Conservation (phyloP, 2,797 vertebrate species). For the Lutjanus argentimaculatus region DNA sequence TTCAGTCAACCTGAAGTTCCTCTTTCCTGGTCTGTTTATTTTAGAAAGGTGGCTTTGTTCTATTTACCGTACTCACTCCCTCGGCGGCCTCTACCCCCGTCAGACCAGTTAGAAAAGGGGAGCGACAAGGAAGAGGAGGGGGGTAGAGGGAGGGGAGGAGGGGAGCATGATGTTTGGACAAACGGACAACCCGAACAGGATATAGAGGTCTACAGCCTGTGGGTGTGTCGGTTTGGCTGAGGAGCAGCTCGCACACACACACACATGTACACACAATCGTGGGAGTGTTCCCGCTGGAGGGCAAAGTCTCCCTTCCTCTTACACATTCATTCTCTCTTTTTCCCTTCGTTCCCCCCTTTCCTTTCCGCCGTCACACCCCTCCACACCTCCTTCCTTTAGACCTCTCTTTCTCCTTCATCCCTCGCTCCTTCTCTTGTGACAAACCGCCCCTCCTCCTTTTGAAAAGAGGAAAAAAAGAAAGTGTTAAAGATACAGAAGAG, state of each 20-base stretch:
- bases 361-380: conserved; percentile 74
- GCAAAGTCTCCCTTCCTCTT: conserved; percentile 87
- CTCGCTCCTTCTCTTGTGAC: conserved; percentile 71
- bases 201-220: conserved; percentile 87
- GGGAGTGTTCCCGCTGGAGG: conserved; percentile 86
- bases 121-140: conserved; percentile 39
- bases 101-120: conserved; percentile 78
- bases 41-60: conserved; percentile 84
- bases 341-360: conserved; percentile 61
- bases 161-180: conserved; percentile 83
- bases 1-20: conserved; percentile 70
- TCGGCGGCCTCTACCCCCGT: conserved; percentile 66
- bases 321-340: conserved; percentile 76
- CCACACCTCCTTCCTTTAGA: conserved; percentile 75
- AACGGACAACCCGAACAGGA: conserved; percentile 87
- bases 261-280: conserved; percentile 69
- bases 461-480: conserved; percentile 66
- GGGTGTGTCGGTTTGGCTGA: conserved; percentile 86
- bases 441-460: conserved; percentile 44
- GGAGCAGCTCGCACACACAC: conserved; percentile 57
- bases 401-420: conserved; percentile 77
- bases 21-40: conserved; percentile 75
- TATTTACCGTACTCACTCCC: conserved; percentile 77
- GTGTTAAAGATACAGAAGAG: conserved; percentile 80
- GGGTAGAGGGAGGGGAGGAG: neutral